Evolutionary conservation across 2,113 vertebrate species (phyloP), one percentile per base, ranked within the genome.

Genomic region (Eolophus roseicapilla): DNA sequence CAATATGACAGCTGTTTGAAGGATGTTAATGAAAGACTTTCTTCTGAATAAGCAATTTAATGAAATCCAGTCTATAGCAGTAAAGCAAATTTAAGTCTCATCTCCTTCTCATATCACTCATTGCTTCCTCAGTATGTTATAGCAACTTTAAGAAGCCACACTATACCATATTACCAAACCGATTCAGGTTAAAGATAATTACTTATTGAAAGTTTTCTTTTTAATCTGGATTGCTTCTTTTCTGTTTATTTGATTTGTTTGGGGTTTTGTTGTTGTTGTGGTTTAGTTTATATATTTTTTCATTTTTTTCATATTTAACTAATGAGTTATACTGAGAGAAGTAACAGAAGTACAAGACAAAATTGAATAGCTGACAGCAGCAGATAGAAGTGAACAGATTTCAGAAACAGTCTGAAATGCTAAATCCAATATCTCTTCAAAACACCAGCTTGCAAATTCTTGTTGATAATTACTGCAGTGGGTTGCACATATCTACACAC

Each of bases 181-280:
- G 31, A 50, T 50, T 18, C 29, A 55, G 3, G 19, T 37, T 93
- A 73, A 80, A 94, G 18, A 15, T 5, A 52, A 14, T 13, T 62
- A 15, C 31, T 59, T 39, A 37, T 17, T 19, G 10, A 47, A 74
- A 63, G 8, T n/a, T 7, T 14, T 69, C 8, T 13, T 81, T 93
- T 65, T 47, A 55, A 57, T 52, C 15, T 23, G 27, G 5, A 41
- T 21, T 60, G 1, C 2, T 65, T 60, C 2, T 77, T 76, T 80
- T 67, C 46, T 73, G 5, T 65, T 70, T 35, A 7, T 12, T 63
- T 71, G 2, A 4, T 64, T 60, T 52, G 9, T 1, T 46, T 23
- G 5, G 13, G 2, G 9, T n/a, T n/a, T 47, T 60, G 29, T 7
- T 79, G 8, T 4, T 68, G 21, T 1, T 33, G 28, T 1, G 57